Percentiles rank a stretch among this genome's conserved stretches.
These are phyloP conservation scores for Mycalesis mineus DNA, from an alignment of 2,888 invertebrate genomes.

Conservation along the genomic window DNA sequence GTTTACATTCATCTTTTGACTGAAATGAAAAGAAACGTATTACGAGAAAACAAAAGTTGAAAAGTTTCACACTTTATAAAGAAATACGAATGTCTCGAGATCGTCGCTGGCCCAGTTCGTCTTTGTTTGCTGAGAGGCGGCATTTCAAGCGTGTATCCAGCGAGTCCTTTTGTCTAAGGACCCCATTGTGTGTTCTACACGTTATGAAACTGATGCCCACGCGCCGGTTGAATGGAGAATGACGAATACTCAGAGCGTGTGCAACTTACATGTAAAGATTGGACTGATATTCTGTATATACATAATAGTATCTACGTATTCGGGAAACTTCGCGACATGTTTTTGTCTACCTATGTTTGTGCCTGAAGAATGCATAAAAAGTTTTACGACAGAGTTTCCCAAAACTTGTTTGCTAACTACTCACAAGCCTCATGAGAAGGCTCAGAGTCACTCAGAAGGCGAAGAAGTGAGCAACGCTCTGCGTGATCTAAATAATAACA, in stretches of 20 bases:
- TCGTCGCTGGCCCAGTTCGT: constrained; percentile 27
- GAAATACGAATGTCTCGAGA: constrained; percentile 25
- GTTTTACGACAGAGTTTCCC: too few species aligned
- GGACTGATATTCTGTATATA: background rate
- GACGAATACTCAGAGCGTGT: constrained; percentile 17
- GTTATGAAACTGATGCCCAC: constrained; percentile 27
- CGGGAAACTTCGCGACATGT: too few species aligned
- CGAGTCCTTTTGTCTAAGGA: constrained; percentile 30
- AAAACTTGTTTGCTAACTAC: too few species aligned
- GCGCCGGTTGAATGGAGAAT: constrained; percentile 24
- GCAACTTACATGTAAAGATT: background rate
- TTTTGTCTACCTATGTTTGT: too few species aligned
- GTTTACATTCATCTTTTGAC: background rate
- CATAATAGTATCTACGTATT: too few species aligned
- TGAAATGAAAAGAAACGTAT: constrained; percentile 1
- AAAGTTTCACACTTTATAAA: constrained; percentile 22
- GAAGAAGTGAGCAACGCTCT: too few species aligned
- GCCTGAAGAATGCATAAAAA: too few species aligned
- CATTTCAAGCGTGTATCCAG: constrained; percentile 30
- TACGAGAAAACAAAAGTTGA: constrained; percentile 2
- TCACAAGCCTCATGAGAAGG: too few species aligned
- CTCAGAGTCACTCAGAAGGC: background rate
- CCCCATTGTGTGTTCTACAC: constrained; percentile 26
- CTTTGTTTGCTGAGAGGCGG: constrained; percentile 29
- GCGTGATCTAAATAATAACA: too few species aligned